These are phyloP conservation scores for Echinometra lucunter DNA, from an alignment of 53 echinoderm and acorn worm species.

Conservation along the genomic window DNA sequence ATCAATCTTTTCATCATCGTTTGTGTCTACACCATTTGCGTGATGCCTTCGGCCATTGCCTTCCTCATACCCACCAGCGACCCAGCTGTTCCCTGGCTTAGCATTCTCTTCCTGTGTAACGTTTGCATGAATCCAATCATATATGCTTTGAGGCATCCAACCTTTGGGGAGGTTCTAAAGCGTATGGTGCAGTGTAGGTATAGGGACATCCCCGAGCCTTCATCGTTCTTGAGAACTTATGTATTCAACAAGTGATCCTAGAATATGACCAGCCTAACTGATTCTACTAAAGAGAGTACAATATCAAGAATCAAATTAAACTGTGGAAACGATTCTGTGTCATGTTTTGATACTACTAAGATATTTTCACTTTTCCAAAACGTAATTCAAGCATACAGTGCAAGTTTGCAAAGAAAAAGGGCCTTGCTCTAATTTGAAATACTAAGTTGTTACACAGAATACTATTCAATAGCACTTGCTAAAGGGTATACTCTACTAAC, in stretches of 20 bases:
- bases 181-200: conserved; percentile 23
- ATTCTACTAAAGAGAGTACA: not conserved
- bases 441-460: too few relatives aligned
- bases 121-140: conserved; percentile 45
- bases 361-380: too few relatives aligned
- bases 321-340: too few relatives aligned
- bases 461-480: too few relatives aligned
- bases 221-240: not conserved
- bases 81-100: conserved; percentile 49
- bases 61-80: conserved; percentile 48
- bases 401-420: too few relatives aligned
- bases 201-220: conserved; percentile 29
- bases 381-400: too few relatives aligned
- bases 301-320: too few relatives aligned
- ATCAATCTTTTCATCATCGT: conserved; percentile 53
- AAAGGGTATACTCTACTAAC: too few relatives aligned
- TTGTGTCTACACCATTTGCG: conserved; percentile 50
- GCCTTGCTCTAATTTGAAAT: too few relatives aligned
- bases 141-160: conserved; percentile 45
- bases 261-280: not conserved
- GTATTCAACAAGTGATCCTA: not conserved
- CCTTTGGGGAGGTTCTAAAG: not conserved
- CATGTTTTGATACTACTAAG: too few relatives aligned
- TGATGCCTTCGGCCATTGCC: conserved; percentile 46
- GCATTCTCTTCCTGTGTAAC: conserved; percentile 39